Percentiles rank a stretch among this genome's conserved stretches.
Evolutionary conservation across 2,797 vertebrate species (phyloP).

Genomic region (Poeciliopsis gracilis): DNA sequence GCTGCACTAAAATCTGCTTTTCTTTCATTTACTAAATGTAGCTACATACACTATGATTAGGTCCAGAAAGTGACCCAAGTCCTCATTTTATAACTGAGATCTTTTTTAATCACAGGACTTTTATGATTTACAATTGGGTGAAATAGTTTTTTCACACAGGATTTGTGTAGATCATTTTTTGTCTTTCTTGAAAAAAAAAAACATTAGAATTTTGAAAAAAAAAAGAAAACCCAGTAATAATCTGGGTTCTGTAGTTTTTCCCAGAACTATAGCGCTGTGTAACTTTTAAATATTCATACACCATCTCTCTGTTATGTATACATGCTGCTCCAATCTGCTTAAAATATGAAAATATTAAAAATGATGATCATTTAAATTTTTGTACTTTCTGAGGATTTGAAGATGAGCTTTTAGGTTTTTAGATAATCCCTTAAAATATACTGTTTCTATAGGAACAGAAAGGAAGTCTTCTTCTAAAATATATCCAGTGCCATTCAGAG

Average conservation of each 20-base stretch:
- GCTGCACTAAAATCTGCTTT: not conserved
- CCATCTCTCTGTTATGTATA: not conserved
- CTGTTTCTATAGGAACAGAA: not conserved
- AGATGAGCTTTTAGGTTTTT: not conserved
- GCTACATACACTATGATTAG: not conserved
- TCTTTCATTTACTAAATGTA: not conserved
- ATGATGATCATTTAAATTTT: not conserved
- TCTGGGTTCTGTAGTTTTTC: not conserved
- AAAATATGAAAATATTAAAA: not conserved
- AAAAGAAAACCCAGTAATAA: not conserved
- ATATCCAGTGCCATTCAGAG: not conserved
- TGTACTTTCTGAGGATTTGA: not conserved
- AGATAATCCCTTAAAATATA: not conserved
- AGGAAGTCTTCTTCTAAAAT: not conserved
- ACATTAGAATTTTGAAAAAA: not conserved
- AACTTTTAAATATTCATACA: not conserved
- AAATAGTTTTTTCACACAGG: not conserved
- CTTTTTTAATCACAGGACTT: not conserved
- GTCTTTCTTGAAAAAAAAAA: not conserved
- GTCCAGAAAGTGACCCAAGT: not conserved
- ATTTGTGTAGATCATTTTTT: not conserved
- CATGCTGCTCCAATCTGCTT: not conserved
- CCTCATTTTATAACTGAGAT: not conserved
- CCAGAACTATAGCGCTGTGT: not conserved
- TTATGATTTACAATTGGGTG: not conserved